A percentile compares a stretch with the other conserved stretches of the same genome.
Evolutionary conservation across 2,888 invertebrate species (phyloP).

Genomic region (Patella caerulea): DNA sequence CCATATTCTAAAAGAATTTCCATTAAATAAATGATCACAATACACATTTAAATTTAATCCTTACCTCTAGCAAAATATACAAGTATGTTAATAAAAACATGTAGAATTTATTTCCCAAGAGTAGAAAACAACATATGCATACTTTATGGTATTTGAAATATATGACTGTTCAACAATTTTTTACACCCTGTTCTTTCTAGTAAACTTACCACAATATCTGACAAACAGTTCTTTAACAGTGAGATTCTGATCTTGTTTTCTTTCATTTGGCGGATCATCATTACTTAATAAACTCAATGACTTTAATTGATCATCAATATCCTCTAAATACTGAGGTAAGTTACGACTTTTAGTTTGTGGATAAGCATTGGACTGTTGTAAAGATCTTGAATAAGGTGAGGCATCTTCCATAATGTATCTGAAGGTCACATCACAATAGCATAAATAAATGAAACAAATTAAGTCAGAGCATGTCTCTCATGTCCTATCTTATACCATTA

Average conservation of each 20-base stretch:
- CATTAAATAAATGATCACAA: not conserved
- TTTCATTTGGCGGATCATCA: constrained; percentile 50
- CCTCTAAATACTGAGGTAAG: constrained; percentile 34
- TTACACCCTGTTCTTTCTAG: not conserved
- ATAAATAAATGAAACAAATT: not conserved
- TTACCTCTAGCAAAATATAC: not conserved
- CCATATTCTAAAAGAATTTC: constrained; percentile 74
- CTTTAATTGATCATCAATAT: constrained; percentile 39
- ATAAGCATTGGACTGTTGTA: constrained; percentile 52
- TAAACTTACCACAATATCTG: constrained; percentile 57
- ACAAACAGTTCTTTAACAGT: constrained; percentile 56
- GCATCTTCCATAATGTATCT: constrained; percentile 63
- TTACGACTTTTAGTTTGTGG: constrained; percentile 28
- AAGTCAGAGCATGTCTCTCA: too few species aligned
- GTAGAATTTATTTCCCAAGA: not conserved
- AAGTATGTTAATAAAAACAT: not conserved
- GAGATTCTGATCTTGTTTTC: constrained; percentile 60
- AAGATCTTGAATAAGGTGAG: constrained; percentile 60
- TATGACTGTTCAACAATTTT: not conserved
- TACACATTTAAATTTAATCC: not conserved
- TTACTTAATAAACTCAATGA: not conserved
- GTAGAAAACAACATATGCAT: too few species aligned
- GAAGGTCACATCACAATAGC: not conserved
- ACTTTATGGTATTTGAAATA: too few species aligned
- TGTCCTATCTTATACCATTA: too few species aligned